These are phyloP conservation scores for Scophthalmus maximus DNA, from an alignment of 2,113 vertebrate species.

Conservation along the genomic window DNA sequence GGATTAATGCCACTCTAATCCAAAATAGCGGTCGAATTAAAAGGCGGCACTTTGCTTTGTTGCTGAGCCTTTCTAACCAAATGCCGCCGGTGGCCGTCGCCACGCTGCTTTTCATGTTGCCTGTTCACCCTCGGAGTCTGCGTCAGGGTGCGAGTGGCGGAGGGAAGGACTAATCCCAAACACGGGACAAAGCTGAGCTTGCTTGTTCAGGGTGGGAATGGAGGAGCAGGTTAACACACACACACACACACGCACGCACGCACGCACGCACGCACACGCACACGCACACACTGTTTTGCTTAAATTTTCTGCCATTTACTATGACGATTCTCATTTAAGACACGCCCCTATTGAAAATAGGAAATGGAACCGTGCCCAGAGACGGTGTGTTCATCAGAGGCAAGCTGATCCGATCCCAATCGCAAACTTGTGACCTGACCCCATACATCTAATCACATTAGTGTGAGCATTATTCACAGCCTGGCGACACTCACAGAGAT, in stretches of 20 bases:
- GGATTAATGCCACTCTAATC: not conserved
- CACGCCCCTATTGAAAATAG: no score
- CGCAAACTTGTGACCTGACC: conserved; percentile 51
- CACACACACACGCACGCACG: conserved; percentile 16
- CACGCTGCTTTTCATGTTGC: not conserved
- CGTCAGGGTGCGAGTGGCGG: not conserved
- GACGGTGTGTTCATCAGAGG: not conserved
- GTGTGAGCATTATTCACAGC: conserved; percentile 37
- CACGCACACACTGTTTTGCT: not conserved
- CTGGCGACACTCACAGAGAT: not conserved
- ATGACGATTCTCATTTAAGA: no score
- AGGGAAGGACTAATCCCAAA: conserved; percentile 64
- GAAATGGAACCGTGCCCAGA: not conserved
- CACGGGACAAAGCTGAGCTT: conserved; percentile 67
- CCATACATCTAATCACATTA: conserved; percentile 43
- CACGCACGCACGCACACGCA: not conserved
- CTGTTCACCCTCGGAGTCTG: conserved; percentile 23
- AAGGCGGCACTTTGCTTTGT: not conserved
- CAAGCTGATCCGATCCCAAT: conserved; percentile 3
- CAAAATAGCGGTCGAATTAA: not conserved
- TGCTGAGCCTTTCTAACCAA: conserved; percentile 8
- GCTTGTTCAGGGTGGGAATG: conserved; percentile 24
- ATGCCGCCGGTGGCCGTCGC: not conserved
- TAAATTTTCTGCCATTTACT: no score
- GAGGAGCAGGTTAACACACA: conserved; percentile 1